A percentile compares a stretch with the other conserved stretches of the same genome.
Evolutionary conservation across 2,113 vertebrate species (phyloP).

Genomic region (Gymnorhina tibicen): DNA sequence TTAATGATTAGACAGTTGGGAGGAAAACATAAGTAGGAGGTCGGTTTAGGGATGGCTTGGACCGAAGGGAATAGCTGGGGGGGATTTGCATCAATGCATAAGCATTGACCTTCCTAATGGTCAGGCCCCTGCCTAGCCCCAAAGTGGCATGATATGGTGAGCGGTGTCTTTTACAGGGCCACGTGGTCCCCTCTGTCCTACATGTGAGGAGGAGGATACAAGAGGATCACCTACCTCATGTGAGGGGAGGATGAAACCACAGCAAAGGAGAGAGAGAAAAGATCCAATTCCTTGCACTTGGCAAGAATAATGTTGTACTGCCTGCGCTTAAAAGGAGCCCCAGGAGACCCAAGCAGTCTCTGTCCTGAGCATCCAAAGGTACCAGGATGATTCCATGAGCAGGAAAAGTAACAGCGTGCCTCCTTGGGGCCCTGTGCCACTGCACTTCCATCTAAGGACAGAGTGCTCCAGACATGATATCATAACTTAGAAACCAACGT

Average conservation of each 20-base stretch:
- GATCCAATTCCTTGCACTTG: not conserved
- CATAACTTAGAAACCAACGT: not conserved
- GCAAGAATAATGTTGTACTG: too few species aligned
- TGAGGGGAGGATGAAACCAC: not conserved
- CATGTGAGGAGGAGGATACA: not conserved
- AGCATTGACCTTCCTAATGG: slow-evolving; percentile 32
- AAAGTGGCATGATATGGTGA: not conserved
- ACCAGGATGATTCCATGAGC: not conserved
- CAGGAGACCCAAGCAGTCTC: not conserved
- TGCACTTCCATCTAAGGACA: not conserved
- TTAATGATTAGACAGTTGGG: slow-evolving; percentile 73
- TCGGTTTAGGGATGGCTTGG: slow-evolving; percentile 43
- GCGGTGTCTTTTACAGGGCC: not conserved
- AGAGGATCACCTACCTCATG: too few species aligned
- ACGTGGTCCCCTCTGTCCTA: not conserved
- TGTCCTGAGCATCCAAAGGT: not conserved
- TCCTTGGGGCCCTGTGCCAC: not conserved
- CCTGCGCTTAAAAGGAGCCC: not conserved
- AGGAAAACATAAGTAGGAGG: slow-evolving; percentile 58
- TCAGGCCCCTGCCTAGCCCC: not conserved
- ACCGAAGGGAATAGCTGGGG: not conserved
- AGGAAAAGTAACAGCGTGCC: not conserved
- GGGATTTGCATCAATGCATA: not conserved
- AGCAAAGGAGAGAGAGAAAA: not conserved
- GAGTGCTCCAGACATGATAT: fast-evolving